Base-by-base conservation (phyloP, 2,797 vertebrate species). In the Anguilla obscura region DNA sequence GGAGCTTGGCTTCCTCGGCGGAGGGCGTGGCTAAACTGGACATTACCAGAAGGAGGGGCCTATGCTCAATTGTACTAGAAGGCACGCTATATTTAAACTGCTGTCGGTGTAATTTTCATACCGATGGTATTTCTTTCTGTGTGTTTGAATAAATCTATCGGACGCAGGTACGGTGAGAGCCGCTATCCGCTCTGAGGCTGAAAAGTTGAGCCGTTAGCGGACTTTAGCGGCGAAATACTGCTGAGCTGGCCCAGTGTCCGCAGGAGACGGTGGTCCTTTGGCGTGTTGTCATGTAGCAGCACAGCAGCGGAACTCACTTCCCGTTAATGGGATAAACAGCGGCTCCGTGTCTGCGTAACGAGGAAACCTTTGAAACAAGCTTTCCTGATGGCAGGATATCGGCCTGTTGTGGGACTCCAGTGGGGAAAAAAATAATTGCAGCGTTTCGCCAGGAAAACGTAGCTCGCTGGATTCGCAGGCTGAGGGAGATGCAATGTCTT, bases 81-180 rank as follows among this genome's bases (percentile, higher is more conserved):
- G 14, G 2, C 74, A n/a, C n/a, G 1, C n/a, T n/a, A n/a, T 36
- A 74, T 79, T 33, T 40, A 79, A 18, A 40, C 33, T 45, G 36
- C 74, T 79, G 74, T 45, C 8, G 33, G 30, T 74, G 30, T 74
- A 74, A 74, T 74, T 45, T 79, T 36, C 74, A 79, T 79, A 79
- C 74, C 33, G 36, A 79, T 36, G 33, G 14, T 79, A 79, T 79
- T 36, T 79, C 36, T 16, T 45, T 40, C 33, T 40, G 33, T 79
- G 18, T 79, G 74, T 36, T 76, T 79, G 16, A 45, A 40, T 45
- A 40, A 0, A 16, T 21, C 16, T 40, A 1, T 79, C 18, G 33
- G 12, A 18, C 33, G 45, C 33, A 79, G 36, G 74, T 79, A 40
- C 1, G 33, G 36, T 21, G 74, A 33, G 30, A 36, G 36, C 18